Base-by-base conservation (phyloP, 2,113 vertebrate genomes). In the Ardeotis arabs region DNA sequence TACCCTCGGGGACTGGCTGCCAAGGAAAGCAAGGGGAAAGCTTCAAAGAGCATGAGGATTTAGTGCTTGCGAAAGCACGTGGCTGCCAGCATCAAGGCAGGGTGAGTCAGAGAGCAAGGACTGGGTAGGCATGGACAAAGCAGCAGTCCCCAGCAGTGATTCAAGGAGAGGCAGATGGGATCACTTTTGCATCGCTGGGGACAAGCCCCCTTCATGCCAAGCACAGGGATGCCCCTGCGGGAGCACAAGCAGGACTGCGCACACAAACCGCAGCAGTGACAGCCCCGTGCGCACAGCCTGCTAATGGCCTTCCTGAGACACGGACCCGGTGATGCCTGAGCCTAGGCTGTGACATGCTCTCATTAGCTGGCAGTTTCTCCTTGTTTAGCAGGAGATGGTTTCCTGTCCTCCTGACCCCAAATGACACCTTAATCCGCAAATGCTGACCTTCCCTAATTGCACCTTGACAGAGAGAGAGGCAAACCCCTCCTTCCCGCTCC, bases 401-500 rank as follows among this genome's bases (percentile, higher is more conserved):
- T 96, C 84, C 84, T 59, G 58, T 78, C 82, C 84, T 95, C 25
- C 82, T 96, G 89, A 96, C 85, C 89, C 83, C 45, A 94, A 74
- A 77, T 47, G 72, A 89, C 91, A 92, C 66, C 82, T 94, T 72
- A 56, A 93, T 94, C 89, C 93, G 84, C 58, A 69, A 91, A 94
- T 3, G 18, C 31, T 33, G 12, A 82, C 68, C 88, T 95, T 70
- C 49, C 77, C 86, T 96, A 96, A 96, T 90, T 95, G 91, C 35
- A 81, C 85, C 70, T 59, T 93, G 83, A 91, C 67, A 67, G 69
- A 79, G 52, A 84, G 52, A 63, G 37, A 97, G 15, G 59, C 74
- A 83, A 85, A 74, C 25, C 6, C n/a, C 41, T 84, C 84, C 84
- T 37, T 75, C 49, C 17, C 49, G 33, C 69, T 92, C 87, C 66